Base-by-base conservation (phyloP, 2,113 vertebrate species). In the Plestiodon gilberti region DNA sequence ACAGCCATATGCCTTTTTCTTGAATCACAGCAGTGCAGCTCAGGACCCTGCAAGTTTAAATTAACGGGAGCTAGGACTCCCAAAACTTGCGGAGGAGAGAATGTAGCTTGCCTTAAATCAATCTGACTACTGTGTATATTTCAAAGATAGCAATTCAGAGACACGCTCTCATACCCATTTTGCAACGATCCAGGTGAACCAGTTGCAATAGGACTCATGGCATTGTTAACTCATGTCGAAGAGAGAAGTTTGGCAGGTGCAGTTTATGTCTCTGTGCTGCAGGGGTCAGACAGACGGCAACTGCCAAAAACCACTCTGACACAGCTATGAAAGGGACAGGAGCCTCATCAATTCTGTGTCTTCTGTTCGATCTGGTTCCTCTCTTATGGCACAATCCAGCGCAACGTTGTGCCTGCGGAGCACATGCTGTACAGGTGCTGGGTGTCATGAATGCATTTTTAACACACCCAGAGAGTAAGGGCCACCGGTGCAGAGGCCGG, bases 91-190 rank as follows among this genome's bases (percentile, higher is more conserved):
- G 0, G 0, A 18, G 67, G 69, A 1, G 14, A 90, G 35, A 22
- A 33, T 33, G 65, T 84, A 87, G 78, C 38, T 73, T n/a, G n/a
- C n/a, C n/a, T n/a, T 35, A 52, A 86, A 40, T n/a, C 64, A 86
- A 86, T 67, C 28, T 81, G 62, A 48, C 7, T 43, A 40, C n/a
- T 65, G 62, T 48, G 25, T 6, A 48, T 22, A 10, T 30, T 48
- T 64, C 25, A 78, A 80, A 79, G 62, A 48, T 40, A n/a, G 15
- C 13, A 52, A 48, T 81, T 65, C 40, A 67, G 48, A 81, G n/a
- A n/a, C 40, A 81, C 28, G 40, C 40, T 40, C 22, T 14, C 9
- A 48, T 23, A 33, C 20, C 61, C 18, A 78, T 14, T 78, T 61
- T 38, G 38, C 67, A 82, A 57, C 15, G 5, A 11, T 30, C 13